Base-by-base conservation (phyloP, 2,888 invertebrate genomes). In the Platerodrilus igneus region DNA sequence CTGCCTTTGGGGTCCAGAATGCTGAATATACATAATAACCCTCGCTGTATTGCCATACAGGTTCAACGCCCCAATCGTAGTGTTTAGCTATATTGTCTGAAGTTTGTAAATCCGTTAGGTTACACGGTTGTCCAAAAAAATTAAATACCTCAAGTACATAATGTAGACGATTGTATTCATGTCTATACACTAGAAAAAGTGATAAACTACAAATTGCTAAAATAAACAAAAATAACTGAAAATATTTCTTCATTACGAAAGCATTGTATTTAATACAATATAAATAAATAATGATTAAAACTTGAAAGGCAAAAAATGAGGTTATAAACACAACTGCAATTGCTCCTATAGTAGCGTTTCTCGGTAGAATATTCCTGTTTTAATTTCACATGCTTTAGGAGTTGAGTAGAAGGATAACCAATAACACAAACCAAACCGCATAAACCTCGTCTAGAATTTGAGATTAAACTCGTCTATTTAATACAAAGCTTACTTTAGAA, bases 121-220 rank as follows among this genome's bases (percentile, higher is more conserved):
- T 74, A 69, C 77, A 78, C 1, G 82, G 79, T 47, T 79, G 79
- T 0, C 90, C 89, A 59, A 91, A 91, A 60, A 89, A 87, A 63
- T 89, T 87, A 3, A 91, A 77, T 5, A 89, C 89, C 69, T 87
- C 85, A 8, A 91, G 65, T 1, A 91, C 87, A 67, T 87, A 87
- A 49, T 87, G 78, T 1, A 91, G 69, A 26, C 83, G 79, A 62
- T 86, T 85, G 59, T 91, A 91, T 64, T 91, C 89, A 56, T 86
- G 87, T 45, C 88, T 80, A 63, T 91, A 91, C 58, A 90, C 78
- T 13, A 91, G 70, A 47, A 91, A 73, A 8, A 85, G 76, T 9
- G 81, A 70, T 19, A 90, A 71, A 64, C 89, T 89, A 19, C 85
- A 63, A 48, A 79, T 67, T 35, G 88, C 85, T 33, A 83, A 72